Percentiles rank a stretch among this genome's conserved stretches.
phyloP scores from a whole-genome alignment of 2,797 vertebrate species.

The Psittacula derbiana region DNA sequence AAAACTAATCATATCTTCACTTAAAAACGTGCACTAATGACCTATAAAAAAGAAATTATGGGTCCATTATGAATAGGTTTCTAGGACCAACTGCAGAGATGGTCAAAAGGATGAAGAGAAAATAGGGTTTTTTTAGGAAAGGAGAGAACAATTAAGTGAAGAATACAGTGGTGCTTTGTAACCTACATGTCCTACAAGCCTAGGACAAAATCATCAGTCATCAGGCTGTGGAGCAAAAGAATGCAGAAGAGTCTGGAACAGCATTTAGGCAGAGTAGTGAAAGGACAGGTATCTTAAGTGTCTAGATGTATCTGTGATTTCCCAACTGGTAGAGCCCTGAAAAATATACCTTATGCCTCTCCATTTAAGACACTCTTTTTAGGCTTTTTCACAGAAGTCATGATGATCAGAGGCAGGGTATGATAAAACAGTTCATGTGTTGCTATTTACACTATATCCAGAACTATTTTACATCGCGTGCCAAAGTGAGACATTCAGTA shows the following conservation, averaged over 20 bases:
- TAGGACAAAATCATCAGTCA: neutral
- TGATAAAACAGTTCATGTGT: neutral
- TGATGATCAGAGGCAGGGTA: neutral
- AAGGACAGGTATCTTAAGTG: neutral
- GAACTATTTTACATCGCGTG: neutral
- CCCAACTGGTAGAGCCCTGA: neutral
- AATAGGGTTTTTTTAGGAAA: neutral
- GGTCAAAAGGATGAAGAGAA: neutral
- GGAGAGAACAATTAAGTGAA: neutral
- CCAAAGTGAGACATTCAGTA: neutral
- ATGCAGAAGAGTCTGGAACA: neutral
- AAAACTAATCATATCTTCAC: neutral
- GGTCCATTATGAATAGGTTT: neutral
- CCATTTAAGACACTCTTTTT: neutral
- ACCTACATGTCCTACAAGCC: fast-evolving
- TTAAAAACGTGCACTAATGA: neutral
- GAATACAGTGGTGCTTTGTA: neutral
- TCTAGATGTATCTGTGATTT: neutral
- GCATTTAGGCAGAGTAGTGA: neutral
- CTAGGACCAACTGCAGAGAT: neutral
- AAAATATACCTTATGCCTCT: neutral
- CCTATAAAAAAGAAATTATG: neutral
- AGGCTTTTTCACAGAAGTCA: neutral
- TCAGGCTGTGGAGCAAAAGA: neutral
- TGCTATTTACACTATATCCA: neutral